Base-by-base conservation (phyloP, 2,888 invertebrate species). In the Drosophila robusta region DNA sequence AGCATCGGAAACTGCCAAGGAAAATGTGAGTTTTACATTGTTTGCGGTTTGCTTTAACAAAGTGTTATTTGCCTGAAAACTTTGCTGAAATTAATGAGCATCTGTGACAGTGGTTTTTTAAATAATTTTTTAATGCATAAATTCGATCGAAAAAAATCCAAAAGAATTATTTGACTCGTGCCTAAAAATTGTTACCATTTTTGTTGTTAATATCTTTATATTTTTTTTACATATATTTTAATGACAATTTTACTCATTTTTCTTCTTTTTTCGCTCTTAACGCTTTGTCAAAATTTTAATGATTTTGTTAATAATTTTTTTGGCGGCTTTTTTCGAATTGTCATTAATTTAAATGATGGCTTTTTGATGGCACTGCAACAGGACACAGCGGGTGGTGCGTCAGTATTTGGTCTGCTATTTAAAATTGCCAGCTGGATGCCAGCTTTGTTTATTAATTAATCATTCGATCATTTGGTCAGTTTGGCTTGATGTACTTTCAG, bases 341-440 rank as follows among this genome's bases (percentile, higher is more conserved):
- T 80, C 78, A 86, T 88, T 80, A 80, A 86, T 79, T 77, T 67
- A 69, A 74, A 70, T 80, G 61, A 79, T 65, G 80, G 46, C 47
- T 58, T 62, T 67, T 66, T 67, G 68, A 67, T 81, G 54, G 49
- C 36, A 63, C 14, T 65, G 61, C 60, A 47, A 45, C 41, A 49
- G 14, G 24, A 3, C 18, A 36, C 18, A 24, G 46, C 54, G 54
- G 45, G 70, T 42, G 39, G 49, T 14, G 18, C 11, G 26, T 12
- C 26, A 44, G 8, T 8, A 46, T 45, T 65, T 57, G 55, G 42
- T 42, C 47, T 75, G 50, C 44, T 46, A 70, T 51, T 38, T 74
- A 47, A 55, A 75, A 55, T 50, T 61, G 60, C 41, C 51, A 73
- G 74, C 47, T 41, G 51, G 44, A 49, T 24, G 42, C n/a, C 42